Base-by-base conservation (phyloP, 2,797 vertebrate species). In the Sphenopsis melanotis region DNA sequence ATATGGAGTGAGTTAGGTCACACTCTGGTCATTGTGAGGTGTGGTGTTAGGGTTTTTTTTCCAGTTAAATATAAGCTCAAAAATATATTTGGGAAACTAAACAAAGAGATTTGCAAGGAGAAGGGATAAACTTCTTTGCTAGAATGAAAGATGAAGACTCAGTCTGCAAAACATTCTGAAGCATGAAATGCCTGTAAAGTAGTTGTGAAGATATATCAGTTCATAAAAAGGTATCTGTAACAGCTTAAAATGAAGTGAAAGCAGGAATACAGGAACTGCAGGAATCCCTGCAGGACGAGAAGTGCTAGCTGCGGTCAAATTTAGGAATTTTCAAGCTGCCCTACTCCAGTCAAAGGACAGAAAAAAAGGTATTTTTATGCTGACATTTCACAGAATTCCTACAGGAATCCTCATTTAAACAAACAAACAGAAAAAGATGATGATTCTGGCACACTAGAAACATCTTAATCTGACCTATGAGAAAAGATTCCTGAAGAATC, bases 401-500 rank as follows among this genome's bases (percentile, higher is more conserved):
- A 15, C 24, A 87, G 93, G 94, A 88, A 80, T 70, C 41, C 32
- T 92, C 30, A 64, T 89, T 94, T 82, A 88, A 93, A 84, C 55
- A 94, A 94, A 81, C 53, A 94, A 82, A 42, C 24, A 89, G 81
- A 90, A 70, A 53, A 72, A 77, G 13, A 72, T 55, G 26, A 81
- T 91, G 29, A 69, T 82, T 96, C 77, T 93, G 78, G 88, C 83
- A 90, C 11, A 18, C 44, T 50, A 90, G 63, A 59, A 92, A 46
- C 47, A 27, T 89, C 77, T 90, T 93, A 76, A 96, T 87, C 74
- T 94, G 92, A 82, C 74, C 90, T 95, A 9, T 70, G 92, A 96
- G 93, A 82, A 84, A 94, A 82, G 86, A 87, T 80, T 94, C 56
- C 70, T 84, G 49, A 60, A 87, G 59, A 95, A 79, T 32, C 78